Evolutionary conservation across 2,113 vertebrate genomes (phyloP), one percentile per base, ranked within the genome.

Genomic region (Corythaeola cristata): DNA sequence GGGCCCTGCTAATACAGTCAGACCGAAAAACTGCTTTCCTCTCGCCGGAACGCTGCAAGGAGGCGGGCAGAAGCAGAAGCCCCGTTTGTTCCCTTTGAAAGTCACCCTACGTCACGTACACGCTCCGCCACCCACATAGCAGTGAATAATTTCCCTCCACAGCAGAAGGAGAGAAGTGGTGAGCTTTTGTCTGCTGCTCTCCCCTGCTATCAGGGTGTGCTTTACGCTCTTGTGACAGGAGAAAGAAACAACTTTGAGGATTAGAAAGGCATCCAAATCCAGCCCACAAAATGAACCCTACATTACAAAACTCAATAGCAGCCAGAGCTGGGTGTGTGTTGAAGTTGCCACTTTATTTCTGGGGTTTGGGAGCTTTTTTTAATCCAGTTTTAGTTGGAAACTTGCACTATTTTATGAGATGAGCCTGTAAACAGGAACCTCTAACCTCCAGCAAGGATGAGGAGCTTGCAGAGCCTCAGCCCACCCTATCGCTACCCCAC

Each of bases 41-140:
- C 8, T 68, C 21, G 47, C 26, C 62, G 44, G n/a, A 82, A 69
- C 4, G 1, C 64, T 52, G 15, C 17, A 27, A 93, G 37, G 58
- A 41, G 53, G 45, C 90, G 80, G 33, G 66, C 50, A 80, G 80
- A 95, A 87, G 85, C 90, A 93, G 85, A 90, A 79, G 39, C 37
- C 32, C 19, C 14, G 8, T 32, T 53, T 73, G 58, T 49, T 73
- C 68, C 33, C 50, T 92, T 49, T 80, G 63, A 86, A 83, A 83
- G 39, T 64, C 56, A 33, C 71, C 12, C 53, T 73, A 18, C 8
- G 8, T 80, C n/a, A 52, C 2, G 0, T 75, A 39, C 4, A 5
- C 1, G 0, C 26, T 82, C 62, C 56, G 5, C 39, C 55, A 3
- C 94, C 94, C 90, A 84, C 95, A 45, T 8, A 73, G 6, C 19